Conservation (phyloP, 2,888 invertebrate species). For the Teleogryllus oceanicus region DNA sequence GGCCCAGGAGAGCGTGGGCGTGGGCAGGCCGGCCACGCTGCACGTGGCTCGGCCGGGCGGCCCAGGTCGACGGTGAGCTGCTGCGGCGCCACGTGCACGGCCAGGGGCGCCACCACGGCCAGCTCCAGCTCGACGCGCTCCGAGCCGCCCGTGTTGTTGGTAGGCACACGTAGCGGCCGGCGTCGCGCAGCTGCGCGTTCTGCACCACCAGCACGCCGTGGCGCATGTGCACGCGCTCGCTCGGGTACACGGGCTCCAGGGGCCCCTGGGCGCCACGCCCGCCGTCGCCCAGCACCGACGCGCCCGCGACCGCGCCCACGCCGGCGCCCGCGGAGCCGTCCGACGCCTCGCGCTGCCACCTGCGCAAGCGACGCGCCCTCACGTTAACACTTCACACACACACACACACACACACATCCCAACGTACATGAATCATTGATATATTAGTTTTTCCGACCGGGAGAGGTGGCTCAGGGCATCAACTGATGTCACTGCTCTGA, state of each 20-base stretch:
- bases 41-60: constrained; percentile 46
- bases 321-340: not conserved
- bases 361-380: not conserved
- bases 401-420: too few relatives aligned
- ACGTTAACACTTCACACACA: too few relatives aligned
- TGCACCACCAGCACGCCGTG: constrained; percentile 45
- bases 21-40: constrained; percentile 39
- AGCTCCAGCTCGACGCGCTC: constrained; percentile 44
- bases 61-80: constrained; percentile 50
- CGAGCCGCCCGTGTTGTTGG: constrained; percentile 40
- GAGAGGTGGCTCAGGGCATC: too few relatives aligned
- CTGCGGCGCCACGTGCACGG: constrained; percentile 44
- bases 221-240: constrained; percentile 46
- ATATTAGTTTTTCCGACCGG: too few relatives aligned
- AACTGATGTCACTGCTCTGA: too few relatives aligned
- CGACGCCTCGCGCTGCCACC: not conserved
- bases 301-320: not conserved
- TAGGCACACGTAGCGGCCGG: constrained; percentile 40
- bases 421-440: too few relatives aligned
- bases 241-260: not conserved
- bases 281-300: not conserved
- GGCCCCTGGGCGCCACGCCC: not conserved
- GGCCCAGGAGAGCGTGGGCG: constrained; percentile 39
- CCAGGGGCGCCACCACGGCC: constrained; percentile 46
- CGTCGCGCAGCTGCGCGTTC: constrained; percentile 39